phyloP scores from a whole-genome alignment of 2,888 invertebrate genomes.

The Priocnemis perturbator region DNA sequence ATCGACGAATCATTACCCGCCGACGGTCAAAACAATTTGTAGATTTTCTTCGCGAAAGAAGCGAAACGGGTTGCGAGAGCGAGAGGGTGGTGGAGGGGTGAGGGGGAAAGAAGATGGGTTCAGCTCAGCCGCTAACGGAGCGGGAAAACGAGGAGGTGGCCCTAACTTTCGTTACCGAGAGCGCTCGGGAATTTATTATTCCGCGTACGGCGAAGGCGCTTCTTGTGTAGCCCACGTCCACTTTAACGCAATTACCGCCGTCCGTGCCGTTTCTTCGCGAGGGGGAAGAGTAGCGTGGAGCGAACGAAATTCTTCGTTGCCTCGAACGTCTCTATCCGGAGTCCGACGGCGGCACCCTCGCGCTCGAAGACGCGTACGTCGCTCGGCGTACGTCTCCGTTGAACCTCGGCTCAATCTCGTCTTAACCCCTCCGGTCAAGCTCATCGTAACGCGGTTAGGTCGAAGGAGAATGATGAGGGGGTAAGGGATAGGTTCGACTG shows the following conservation, averaged over 20 bases:
- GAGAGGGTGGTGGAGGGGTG: neutral
- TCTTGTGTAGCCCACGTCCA: constrained; percentile 70
- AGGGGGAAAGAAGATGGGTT: constrained; percentile 4
- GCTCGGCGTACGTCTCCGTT: no score
- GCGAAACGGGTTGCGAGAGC: neutral
- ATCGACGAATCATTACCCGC: no score
- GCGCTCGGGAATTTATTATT: constrained; percentile 54
- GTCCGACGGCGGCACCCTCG: no score
- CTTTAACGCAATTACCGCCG: constrained; percentile 67
- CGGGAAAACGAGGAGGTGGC: constrained; percentile 40
- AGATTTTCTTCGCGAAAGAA: no score
- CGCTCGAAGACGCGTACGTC: neutral
- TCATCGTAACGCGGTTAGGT: constrained; percentile 2
- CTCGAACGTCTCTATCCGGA: neutral
- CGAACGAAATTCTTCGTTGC: neutral
- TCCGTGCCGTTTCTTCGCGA: constrained; percentile 26
- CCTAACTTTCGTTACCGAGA: constrained; percentile 52
- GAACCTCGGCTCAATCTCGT: no score
- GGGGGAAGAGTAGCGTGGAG: neutral
- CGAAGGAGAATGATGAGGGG: constrained; percentile 3
- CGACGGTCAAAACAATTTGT: no score
- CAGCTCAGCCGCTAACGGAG: constrained; percentile 52
- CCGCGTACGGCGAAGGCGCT: constrained; percentile 48
- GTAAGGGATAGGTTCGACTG: neutral
- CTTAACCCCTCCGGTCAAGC: no score